Percentiles rank a stretch among this genome's conserved stretches.
Conservation (phyloP, 2,888 invertebrate genomes). For the Chouioia cunea region DNA sequence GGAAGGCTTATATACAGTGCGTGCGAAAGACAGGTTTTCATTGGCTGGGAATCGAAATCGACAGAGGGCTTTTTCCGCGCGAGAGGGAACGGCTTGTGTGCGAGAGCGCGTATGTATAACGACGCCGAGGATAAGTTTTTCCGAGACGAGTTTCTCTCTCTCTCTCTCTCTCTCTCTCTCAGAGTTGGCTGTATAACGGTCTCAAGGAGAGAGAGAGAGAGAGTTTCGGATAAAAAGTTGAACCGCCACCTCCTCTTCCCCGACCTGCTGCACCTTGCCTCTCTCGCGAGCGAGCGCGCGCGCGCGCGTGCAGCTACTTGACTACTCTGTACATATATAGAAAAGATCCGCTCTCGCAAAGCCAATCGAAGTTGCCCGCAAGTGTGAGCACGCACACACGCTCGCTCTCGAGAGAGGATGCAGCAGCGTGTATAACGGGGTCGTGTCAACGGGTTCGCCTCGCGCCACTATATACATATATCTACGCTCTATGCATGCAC, state of each 20-base stretch:
- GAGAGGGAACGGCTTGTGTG: background rate
- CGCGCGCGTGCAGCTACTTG: slow-evolving; percentile 38
- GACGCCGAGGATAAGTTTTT: background rate
- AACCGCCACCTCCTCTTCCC: slow-evolving; percentile 47
- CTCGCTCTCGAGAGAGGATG: background rate
- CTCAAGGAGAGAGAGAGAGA: slow-evolving; percentile 11
- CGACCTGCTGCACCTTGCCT: no score
- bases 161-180: slow-evolving; percentile 31
- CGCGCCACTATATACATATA: slow-evolving; percentile 36
- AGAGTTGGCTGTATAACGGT: slow-evolving; percentile 53
- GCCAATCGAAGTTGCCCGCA: slow-evolving; percentile 16
- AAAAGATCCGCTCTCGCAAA: background rate
- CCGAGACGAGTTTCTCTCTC: slow-evolving; percentile 24
- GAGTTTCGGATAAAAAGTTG: slow-evolving; percentile 50
- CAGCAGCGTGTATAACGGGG: slow-evolving; percentile 49
- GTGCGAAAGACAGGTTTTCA: no score
- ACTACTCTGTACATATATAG: slow-evolving; percentile 20
- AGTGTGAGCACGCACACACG: slow-evolving; percentile 32
- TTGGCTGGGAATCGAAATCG: background rate
- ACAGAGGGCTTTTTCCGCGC: background rate
- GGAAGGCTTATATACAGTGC: no score
- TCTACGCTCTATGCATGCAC: slow-evolving; percentile 4
- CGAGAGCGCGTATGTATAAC: background rate
- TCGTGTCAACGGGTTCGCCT: slow-evolving; percentile 49
- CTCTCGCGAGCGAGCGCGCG: slow-evolving; percentile 43